phyloP scores from a whole-genome alignment of 2,888 invertebrate genomes.

The Caenorhabditis afra region DNA sequence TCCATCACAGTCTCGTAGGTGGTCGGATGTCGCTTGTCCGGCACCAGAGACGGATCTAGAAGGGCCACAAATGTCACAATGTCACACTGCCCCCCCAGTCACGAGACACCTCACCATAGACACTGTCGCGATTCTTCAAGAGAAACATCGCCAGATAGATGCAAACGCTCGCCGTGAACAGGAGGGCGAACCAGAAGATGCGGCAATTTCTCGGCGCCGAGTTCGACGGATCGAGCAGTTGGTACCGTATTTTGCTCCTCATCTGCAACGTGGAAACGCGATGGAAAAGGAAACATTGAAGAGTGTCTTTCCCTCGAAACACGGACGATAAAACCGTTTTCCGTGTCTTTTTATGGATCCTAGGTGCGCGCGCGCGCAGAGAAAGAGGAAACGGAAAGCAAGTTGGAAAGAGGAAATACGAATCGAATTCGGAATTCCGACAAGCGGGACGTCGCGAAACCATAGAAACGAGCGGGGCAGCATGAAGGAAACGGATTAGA shows the following conservation, averaged over 20 bases:
- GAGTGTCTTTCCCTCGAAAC: too few relatives aligned
- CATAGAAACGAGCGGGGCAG: too few relatives aligned
- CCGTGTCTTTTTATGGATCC: too few relatives aligned
- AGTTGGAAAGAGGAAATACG: too few relatives aligned
- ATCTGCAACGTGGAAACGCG: slow-evolving; percentile 19
- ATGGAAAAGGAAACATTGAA: not conserved
- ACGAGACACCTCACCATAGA: too few relatives aligned
- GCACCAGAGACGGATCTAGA: slow-evolving; percentile 16
- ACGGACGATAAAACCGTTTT: too few relatives aligned
- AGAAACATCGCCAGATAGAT: slow-evolving; percentile 3
- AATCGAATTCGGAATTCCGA: too few relatives aligned
- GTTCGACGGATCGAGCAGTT: slow-evolving; percentile 29
- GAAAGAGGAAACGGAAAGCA: too few relatives aligned
- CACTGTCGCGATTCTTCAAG: not conserved
- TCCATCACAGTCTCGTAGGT: slow-evolving; percentile 45
- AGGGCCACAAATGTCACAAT: too few relatives aligned
- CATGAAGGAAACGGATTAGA: too few relatives aligned
- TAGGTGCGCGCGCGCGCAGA: too few relatives aligned
- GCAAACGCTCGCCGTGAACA: slow-evolving; percentile 4
- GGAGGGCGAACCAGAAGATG: slow-evolving; percentile 11
- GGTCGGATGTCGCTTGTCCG: slow-evolving; percentile 20
- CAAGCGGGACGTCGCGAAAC: too few relatives aligned
- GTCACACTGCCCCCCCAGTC: not conserved
- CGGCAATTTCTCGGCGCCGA: slow-evolving; percentile 13
- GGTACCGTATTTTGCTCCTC: slow-evolving; percentile 45